Conservation (phyloP, 92 coral and sea anemone species). For the Pocillopora meandrina region DNA sequence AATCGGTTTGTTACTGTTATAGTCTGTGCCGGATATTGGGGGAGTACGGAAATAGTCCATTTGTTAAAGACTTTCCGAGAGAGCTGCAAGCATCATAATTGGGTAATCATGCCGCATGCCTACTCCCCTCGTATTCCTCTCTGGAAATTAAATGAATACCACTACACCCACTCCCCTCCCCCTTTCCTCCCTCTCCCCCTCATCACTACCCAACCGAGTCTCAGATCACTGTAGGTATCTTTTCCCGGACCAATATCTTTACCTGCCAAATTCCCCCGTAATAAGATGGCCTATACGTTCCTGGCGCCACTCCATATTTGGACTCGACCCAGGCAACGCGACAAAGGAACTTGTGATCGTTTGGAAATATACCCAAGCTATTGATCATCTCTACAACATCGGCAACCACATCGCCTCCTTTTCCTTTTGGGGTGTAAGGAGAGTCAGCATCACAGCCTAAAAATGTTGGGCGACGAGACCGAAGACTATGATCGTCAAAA, state of each 20-base stretch:
- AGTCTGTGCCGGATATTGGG: no score
- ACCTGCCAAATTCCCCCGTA: constrained; percentile 69
- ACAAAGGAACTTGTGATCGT: constrained; percentile 70
- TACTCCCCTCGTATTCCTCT: no score
- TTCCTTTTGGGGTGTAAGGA: constrained; percentile 24
- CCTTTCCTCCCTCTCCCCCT: no score
- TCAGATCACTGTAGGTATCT: background rate
- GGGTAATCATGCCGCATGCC: no score
- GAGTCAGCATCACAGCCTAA: background rate
- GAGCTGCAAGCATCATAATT: no score
- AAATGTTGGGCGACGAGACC: background rate
- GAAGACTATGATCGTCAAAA: background rate
- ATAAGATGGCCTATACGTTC: constrained; percentile 67
- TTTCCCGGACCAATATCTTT: background rate
- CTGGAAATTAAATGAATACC: no score
- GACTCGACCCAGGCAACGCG: constrained; percentile 90
- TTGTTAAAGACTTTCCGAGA: no score
- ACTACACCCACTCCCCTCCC: no score
- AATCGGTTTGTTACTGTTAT: no score
- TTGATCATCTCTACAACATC: constrained; percentile 39
- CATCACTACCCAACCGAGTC: background rate
- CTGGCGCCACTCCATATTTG: constrained; percentile 56
- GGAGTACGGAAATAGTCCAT: no score
- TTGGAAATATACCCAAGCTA: constrained; percentile 55
- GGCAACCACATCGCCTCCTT: constrained; percentile 61